Conservation (phyloP, 1,140 invertebrate genomes). For the Diuraphis noxia region DNA sequence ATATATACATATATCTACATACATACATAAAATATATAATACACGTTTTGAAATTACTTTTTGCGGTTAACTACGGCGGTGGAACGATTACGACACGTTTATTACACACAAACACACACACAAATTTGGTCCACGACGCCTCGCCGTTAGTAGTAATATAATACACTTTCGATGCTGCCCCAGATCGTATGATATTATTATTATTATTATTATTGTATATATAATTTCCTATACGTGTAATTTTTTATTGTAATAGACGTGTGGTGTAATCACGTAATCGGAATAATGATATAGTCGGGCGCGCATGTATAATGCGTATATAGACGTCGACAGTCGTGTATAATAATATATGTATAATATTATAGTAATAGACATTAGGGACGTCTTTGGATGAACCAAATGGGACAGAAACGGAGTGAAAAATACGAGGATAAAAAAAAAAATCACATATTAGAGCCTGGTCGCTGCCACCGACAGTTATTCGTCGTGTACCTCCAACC, state of each 20-base stretch:
- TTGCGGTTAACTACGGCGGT: conserved; percentile 25
- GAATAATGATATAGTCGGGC: conserved; percentile 32
- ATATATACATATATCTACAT: background rate
- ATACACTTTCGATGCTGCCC: conserved; percentile 21
- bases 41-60: conserved; percentile 36
- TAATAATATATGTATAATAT: background rate
- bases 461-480: background rate
- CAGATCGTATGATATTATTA: conserved; percentile 7
- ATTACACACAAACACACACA: background rate
- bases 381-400: background rate
- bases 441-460: background rate
- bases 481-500: background rate
- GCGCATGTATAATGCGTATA: background rate
- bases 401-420: background rate
- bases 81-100: conserved; percentile 29
- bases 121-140: conserved; percentile 18
- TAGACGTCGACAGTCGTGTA: background rate
- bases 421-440: background rate
- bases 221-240: background rate
- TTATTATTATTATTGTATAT: conserved; percentile 16
- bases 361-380: conserved; percentile 7
- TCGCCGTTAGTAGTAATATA: background rate
- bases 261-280: conserved; percentile 22
- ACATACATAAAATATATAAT: background rate
- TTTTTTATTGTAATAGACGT: conserved; percentile 25